Evolutionary conservation across 2,113 vertebrate genomes (phyloP).

Genomic region (Pteropus alecto): DNA sequence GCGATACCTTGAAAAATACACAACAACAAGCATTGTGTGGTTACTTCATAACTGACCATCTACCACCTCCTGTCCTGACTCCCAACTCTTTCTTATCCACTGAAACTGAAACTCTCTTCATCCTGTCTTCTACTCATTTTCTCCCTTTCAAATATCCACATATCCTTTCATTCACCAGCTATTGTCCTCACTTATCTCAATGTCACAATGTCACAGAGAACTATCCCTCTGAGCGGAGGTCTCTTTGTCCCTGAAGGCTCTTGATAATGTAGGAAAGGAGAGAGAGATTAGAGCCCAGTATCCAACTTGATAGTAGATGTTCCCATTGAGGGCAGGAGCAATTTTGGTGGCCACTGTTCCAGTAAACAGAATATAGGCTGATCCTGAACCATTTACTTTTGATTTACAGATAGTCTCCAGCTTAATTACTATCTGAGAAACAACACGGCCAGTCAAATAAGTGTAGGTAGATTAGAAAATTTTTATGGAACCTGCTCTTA

Average conservation of each 20-base stretch:
- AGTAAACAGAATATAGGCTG: not conserved
- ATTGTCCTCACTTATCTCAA: not conserved
- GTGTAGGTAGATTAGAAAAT: not conserved
- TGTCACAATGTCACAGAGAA: not conserved
- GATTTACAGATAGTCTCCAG: not conserved
- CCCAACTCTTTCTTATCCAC: not conserved
- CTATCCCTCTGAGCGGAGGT: not conserved
- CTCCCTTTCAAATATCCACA: not conserved
- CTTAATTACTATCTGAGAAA: conserved; percentile 3
- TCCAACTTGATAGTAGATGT: not conserved
- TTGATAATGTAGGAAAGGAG: not conserved
- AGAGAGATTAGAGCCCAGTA: not conserved
- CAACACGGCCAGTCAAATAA: not conserved
- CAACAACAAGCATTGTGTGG: not conserved
- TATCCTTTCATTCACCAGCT: not conserved
- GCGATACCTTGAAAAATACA: not conserved
- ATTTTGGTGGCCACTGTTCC: not conserved
- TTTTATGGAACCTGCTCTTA: not conserved
- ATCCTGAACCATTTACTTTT: not conserved
- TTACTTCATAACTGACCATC: not conserved
- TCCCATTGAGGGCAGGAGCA: not conserved
- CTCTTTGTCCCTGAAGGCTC: not conserved
- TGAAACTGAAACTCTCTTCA: not conserved
- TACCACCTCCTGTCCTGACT: not conserved
- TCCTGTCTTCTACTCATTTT: not conserved